Percentiles rank a stretch among this genome's conserved stretches.
phyloP scores from a whole-genome alignment of 2,113 vertebrate genomes.

The Malurus elegans region DNA sequence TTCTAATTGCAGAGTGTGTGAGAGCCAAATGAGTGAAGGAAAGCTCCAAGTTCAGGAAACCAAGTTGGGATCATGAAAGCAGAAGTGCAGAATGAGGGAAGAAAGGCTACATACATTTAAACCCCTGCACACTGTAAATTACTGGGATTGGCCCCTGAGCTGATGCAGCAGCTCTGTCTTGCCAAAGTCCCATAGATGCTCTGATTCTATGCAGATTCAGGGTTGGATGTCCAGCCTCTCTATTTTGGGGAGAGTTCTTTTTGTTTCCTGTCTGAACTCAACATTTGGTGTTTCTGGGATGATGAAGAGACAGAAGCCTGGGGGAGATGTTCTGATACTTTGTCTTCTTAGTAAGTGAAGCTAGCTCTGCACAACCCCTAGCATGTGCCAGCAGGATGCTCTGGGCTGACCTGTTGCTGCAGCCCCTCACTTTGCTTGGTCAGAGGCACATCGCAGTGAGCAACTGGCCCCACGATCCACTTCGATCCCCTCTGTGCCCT shows the following conservation, averaged over 20 bases:
- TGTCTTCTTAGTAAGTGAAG: neutral
- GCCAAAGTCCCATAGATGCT: neutral
- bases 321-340: fast-evolving
- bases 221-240: neutral
- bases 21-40: neutral
- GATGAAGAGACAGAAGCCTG: neutral
- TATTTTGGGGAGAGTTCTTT: fast-evolving
- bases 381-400: fast-evolving
- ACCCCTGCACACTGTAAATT: neutral
- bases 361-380: neutral
- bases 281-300: neutral
- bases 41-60: neutral
- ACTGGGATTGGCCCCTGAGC: fast-evolving
- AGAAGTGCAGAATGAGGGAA: neutral
- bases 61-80: neutral
- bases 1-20: neutral
- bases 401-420: fast-evolving
- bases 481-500: neutral
- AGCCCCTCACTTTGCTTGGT: neutral
- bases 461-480: fast-evolving
- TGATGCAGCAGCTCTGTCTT: neutral
- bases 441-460: fast-evolving
- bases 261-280: neutral
- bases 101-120: neutral
- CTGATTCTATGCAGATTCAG: neutral